phyloP scores from a whole-genome alignment of 1,140 invertebrate genomes.

The Pseudomyrmex sp. region DNA sequence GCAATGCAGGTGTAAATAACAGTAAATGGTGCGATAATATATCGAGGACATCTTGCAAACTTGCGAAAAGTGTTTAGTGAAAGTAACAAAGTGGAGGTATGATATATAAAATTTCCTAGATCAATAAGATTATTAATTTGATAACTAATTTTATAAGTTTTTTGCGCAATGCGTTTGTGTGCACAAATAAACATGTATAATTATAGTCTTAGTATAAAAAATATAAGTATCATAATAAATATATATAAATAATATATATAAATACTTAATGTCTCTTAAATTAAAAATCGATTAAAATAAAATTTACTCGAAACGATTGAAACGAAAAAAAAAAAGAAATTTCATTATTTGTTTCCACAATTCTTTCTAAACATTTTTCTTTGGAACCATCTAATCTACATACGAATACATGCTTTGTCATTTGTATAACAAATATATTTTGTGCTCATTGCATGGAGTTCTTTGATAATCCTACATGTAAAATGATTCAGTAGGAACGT shows the following conservation, averaged over 20 bases:
- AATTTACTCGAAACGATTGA: too few species aligned
- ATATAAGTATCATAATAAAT: too few species aligned
- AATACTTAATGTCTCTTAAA: too few species aligned
- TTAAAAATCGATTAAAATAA: too few species aligned
- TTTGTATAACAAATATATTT: conserved; percentile 46
- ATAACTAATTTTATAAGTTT: neutral
- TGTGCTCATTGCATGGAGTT: conserved; percentile 9
- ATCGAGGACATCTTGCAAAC: neutral
- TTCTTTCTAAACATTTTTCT: neutral
- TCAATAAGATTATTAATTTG: neutral
- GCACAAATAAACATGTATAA: too few species aligned
- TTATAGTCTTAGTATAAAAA: too few species aligned
- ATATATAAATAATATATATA: too few species aligned
- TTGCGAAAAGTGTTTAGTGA: neutral
- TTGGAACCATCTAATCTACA: neutral
- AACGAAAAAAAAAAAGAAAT: neutral
- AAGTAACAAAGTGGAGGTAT: neutral
- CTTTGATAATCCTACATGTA: conserved; percentile 29
- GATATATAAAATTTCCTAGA: neutral
- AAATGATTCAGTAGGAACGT: conserved; percentile 59
- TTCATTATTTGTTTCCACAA: neutral
- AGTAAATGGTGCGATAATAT: neutral
- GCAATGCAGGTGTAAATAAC: neutral
- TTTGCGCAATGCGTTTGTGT: neutral
- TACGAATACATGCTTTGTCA: neutral